These are phyloP conservation scores for Tribolium madens DNA, from an alignment of 1,140 invertebrate genomes.

Conservation along the genomic window DNA sequence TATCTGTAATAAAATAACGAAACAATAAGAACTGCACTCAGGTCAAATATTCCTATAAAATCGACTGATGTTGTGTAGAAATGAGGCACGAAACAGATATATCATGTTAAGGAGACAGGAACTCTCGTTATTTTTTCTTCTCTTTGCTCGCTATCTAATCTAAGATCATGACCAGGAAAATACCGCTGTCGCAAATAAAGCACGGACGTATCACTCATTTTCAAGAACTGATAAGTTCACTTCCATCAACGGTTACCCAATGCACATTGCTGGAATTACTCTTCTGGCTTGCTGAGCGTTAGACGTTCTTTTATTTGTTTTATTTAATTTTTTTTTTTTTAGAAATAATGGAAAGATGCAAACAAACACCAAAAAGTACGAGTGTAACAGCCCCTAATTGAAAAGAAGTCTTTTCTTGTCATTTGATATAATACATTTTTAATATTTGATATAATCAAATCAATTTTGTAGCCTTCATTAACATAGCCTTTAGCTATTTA, in stretches of 20 bases:
- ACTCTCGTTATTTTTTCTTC: conserved; percentile 10
- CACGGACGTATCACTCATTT: conserved; percentile 33
- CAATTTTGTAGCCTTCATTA: too few species aligned
- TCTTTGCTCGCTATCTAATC: conserved; percentile 15
- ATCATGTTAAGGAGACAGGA: conserved; percentile 40
- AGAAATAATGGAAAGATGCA: too few species aligned
- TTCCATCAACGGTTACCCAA: conserved; percentile 11
- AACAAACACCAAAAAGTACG: too few species aligned
- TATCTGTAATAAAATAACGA: conserved; percentile 69
- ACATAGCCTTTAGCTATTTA: too few species aligned
- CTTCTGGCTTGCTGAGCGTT: too few species aligned
- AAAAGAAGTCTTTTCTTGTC: too few species aligned
- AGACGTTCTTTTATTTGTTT: too few species aligned
- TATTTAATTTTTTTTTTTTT: too few species aligned
- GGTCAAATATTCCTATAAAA: conserved; percentile 31
- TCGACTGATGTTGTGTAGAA: conserved; percentile 18
- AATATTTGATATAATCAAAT: too few species aligned
- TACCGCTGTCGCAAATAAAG: conserved; percentile 36
- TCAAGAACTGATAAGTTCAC: conserved; percentile 5
- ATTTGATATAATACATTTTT: too few species aligned
- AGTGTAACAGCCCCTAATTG: too few species aligned
- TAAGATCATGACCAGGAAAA: conserved; percentile 13
- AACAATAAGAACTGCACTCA: conserved; percentile 17
- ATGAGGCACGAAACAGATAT: conserved; percentile 40
- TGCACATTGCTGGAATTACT: conserved; percentile 17